phyloP scores from a whole-genome alignment of 2,113 vertebrate species.

The Struthio camelus region DNA sequence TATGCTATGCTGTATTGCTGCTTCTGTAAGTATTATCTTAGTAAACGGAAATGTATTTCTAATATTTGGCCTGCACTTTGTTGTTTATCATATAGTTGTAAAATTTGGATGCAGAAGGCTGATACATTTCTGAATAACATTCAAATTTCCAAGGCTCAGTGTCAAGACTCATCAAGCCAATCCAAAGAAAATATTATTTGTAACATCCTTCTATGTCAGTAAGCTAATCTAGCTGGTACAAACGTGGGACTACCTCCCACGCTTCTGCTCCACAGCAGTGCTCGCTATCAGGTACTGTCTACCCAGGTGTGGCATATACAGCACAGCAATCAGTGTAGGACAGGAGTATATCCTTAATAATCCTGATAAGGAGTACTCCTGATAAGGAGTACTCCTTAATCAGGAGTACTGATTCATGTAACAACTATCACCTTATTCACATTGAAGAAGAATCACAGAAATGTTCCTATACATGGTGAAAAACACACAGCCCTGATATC shows the following conservation, averaged over 20 bases:
- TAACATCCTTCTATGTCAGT: background rate
- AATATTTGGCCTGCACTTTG: background rate
- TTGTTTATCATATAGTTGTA: background rate
- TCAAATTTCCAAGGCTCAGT: background rate
- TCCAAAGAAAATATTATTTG: background rate
- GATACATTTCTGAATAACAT: background rate
- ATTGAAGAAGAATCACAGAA: background rate
- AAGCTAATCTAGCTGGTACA: background rate
- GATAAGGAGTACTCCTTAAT: too few relatives aligned
- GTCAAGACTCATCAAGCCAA: background rate
- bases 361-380: too few relatives aligned
- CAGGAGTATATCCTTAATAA: background rate
- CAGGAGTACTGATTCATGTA: background rate
- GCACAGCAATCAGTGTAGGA: background rate
- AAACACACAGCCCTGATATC: background rate
- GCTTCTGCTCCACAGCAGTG: background rate
- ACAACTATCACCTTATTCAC: background rate
- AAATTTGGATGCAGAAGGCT: background rate
- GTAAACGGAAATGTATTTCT: background rate
- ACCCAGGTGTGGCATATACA: background rate
- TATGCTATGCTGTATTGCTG: background rate
- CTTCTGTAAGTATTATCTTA: background rate
- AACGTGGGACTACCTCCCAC: background rate
- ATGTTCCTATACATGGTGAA: rapidly evolving
- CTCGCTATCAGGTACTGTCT: background rate